These are phyloP conservation scores for Diaprepes abbreviatus DNA, from an alignment of 2,888 invertebrate genomes.

Conservation along the genomic window DNA sequence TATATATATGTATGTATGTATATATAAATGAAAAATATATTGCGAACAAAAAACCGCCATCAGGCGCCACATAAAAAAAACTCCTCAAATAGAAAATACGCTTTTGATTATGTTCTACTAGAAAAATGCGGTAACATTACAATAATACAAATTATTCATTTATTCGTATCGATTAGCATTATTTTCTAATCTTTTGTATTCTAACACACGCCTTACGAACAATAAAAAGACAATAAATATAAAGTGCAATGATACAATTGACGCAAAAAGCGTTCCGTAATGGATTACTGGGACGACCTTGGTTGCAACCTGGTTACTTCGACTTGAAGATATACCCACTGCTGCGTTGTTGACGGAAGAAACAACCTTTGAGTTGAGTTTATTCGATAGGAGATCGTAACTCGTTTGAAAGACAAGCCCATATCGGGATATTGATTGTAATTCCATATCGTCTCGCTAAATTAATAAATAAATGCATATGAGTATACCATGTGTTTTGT, in stretches of 20 bases:
- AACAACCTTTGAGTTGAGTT: neutral
- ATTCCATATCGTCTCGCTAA: conserved; percentile 2
- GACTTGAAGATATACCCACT: conserved; percentile 23
- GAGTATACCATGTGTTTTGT: no score
- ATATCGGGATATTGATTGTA: neutral
- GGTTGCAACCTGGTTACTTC: conserved; percentile 35
- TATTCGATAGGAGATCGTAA: conserved; percentile 10
- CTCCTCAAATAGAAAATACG: no score
- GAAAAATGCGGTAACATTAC: neutral
- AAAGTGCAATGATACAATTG: conserved; percentile 37
- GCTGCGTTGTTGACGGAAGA: conserved; percentile 24
- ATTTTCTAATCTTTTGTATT: conserved; percentile 30
- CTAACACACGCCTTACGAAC: conserved; percentile 9
- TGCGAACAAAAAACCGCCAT: no score
- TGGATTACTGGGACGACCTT: conserved; percentile 35
- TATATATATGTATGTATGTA: no score
- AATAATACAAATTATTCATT: conserved; percentile 1
- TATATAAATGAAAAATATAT: no score
- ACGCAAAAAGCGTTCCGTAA: conserved; percentile 45
- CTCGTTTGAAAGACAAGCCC: conserved; percentile 8
- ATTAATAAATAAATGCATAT: neutral
- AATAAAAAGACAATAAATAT: conserved; percentile 31
- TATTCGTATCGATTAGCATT: conserved; percentile 13
- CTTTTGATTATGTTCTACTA: neutral
- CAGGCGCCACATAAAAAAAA: no score